Evolutionary conservation across 2,113 vertebrate genomes (phyloP).

Genomic region (Poeciliopsis prolifica): DNA sequence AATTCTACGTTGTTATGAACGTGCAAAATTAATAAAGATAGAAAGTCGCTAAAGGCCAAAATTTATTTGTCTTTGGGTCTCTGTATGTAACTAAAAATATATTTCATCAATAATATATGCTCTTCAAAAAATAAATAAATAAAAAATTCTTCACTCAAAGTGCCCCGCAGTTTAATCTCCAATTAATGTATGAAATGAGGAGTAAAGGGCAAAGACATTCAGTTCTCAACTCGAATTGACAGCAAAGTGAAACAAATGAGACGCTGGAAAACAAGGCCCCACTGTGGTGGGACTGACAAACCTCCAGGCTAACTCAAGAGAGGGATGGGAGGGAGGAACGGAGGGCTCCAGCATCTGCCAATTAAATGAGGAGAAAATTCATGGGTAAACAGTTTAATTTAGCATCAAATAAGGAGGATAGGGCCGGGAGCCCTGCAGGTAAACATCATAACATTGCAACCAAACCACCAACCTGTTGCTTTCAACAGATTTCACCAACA

Average conservation of each 20-base stretch:
- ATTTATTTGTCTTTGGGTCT: too few species aligned
- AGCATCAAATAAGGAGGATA: slow-evolving; percentile 48
- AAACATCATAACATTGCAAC: neutral
- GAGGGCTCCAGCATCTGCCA: slow-evolving; percentile 41
- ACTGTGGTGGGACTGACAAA: slow-evolving; percentile 63
- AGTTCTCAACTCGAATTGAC: slow-evolving; percentile 49
- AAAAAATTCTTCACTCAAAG: slow-evolving; percentile 7
- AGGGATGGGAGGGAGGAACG: neutral
- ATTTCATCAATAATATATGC: slow-evolving; percentile 3
- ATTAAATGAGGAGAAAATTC: slow-evolving; percentile 65
- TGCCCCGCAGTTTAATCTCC: slow-evolving; percentile 31
- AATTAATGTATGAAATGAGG: slow-evolving; percentile 27
- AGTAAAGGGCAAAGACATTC: slow-evolving; percentile 60
- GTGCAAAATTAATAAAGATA: too few species aligned
- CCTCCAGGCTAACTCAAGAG: slow-evolving; percentile 48
- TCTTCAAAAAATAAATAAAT: neutral
- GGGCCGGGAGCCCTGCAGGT: slow-evolving; percentile 29
- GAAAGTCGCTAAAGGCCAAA: too few species aligned
- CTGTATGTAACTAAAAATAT: neutral
- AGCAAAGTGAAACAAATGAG: slow-evolving; percentile 64
- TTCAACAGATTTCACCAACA: slow-evolving; percentile 18
- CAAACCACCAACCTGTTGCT: slow-evolving; percentile 19
- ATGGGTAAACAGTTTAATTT: slow-evolving; percentile 63
- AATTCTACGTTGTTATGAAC: too few species aligned
- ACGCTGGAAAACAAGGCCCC: slow-evolving; percentile 31